Base-by-base conservation (phyloP, 2,797 vertebrate species). In the Dermochelys coriacea region DNA sequence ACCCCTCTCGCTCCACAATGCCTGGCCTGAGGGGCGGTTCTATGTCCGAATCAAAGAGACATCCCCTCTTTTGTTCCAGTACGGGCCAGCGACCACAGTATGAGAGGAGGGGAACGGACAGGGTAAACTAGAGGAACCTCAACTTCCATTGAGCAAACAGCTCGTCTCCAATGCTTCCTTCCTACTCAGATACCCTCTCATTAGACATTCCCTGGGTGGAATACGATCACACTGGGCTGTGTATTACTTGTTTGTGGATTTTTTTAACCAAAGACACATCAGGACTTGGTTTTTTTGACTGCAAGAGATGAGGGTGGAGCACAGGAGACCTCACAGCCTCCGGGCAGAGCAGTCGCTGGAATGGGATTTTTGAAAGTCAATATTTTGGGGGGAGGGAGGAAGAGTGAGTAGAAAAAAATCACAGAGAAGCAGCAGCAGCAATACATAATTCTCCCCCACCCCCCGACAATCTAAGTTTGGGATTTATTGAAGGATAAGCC, bases 41-140 rank as follows among this genome's bases (percentile, higher is more conserved):
- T 99, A 98, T 0, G 98, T 99, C 34, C 98, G 99, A 75, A 98
- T 99, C 93, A 99, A 99, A 97, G 99, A 99, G 95, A 99, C 98
- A 1, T 99, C 99, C 9, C 99, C 99, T 1, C 98, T 99, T 80
- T 98, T 98, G 3, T 98, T 99, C 78, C 98, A 98, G 93, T 98
- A 98, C 1, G 98, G 98, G 92, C 98, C 98, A 3, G 99, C 99
- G 8, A 99, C 99, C 89, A 99, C 98, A 0, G 99, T 99, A 95
- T 98, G 98, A 98, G 96, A 88, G 87, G 41, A 54, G 84, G 61
- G 77, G 91, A 81, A 49, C 12, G 0, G 2, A 9, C 15, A 21
- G 90, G 71, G 0, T 0, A 86, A 2, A 1, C 0, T 45, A n/a
- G 8, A 0, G 86, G 94, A 84, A 86, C 75, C 88, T 91, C 77